Evolutionary conservation across 2,888 invertebrate genomes (phyloP).

Genomic region (Metellina segmentata): DNA sequence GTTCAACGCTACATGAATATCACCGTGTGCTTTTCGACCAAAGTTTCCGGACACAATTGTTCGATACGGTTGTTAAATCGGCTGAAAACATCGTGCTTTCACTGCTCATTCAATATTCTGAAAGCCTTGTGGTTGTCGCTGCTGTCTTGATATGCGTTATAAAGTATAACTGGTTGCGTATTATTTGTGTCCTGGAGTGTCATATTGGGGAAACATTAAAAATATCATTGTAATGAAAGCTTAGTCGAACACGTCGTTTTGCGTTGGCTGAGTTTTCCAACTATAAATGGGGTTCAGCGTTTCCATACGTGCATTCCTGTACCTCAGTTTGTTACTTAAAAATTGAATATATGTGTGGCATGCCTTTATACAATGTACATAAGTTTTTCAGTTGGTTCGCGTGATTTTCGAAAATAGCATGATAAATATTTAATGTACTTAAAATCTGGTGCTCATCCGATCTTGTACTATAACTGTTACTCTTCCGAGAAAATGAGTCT

Average conservation of each 20-base stretch:
- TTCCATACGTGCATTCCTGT: background rate
- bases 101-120: conserved; percentile 60
- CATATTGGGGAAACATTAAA: background rate
- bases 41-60: conserved; percentile 18
- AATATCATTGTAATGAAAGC: background rate
- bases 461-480: conserved; percentile 13
- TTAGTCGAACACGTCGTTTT: background rate
- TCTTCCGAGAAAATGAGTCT: conserved; percentile 13
- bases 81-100: conserved; percentile 53
- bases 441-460: conserved; percentile 45
- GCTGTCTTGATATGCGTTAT: conserved; percentile 29
- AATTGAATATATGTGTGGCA: background rate
- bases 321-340: background rate
- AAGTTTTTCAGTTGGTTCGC: conserved; percentile 4
- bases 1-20: conserved; percentile 52
- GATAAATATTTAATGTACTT: conserved; percentile 39
- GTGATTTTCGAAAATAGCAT: background rate
- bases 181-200: conserved; percentile 1
- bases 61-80: background rate
- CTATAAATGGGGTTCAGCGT: background rate
- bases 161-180: conserved; percentile 20
- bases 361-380: background rate
- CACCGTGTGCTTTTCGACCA: conserved; percentile 61
- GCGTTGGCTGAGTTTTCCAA: background rate
- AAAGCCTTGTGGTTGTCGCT: conserved; percentile 44